Percentiles rank a stretch among this genome's conserved stretches.
Conservation (phyloP, 2,113 vertebrate species). For the Formicarius rufipectus region DNA sequence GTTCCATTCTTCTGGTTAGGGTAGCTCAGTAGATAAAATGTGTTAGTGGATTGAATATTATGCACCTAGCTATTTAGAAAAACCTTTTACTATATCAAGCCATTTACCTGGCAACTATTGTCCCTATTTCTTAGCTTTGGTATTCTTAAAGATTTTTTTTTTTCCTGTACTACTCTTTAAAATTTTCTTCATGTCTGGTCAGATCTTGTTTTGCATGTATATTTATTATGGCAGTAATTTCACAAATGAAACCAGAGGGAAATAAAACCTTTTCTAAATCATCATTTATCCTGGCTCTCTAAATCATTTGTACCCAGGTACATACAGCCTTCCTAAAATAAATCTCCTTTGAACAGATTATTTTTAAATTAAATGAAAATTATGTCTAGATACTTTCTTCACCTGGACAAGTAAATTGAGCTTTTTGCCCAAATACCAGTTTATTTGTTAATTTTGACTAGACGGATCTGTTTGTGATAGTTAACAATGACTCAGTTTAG, state of each 20-base stretch:
- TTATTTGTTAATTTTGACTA: neutral
- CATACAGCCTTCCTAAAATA: neutral
- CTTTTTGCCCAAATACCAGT: neutral
- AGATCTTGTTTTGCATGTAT: neutral
- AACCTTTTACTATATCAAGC: neutral
- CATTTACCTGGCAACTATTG: neutral
- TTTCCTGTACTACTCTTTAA: neutral
- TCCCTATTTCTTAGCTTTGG: neutral
- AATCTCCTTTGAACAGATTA: neutral
- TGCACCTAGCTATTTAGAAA: neutral
- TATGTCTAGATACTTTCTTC: neutral
- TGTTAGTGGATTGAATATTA: neutral
- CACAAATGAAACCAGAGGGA: neutral
- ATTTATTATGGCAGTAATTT: neutral
- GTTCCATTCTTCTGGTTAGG: neutral
- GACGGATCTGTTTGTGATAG: neutral
- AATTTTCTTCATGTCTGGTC: neutral
- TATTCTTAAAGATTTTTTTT: neutral
- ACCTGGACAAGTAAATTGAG: neutral
- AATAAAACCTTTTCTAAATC: neutral
- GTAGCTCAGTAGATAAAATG: neutral
- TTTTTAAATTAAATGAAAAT: neutral
- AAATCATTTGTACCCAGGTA: neutral
- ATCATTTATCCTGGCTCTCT: neutral
- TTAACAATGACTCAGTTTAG: neutral